Evolutionary conservation across 2,888 invertebrate genomes (phyloP).

Genomic region (Melipona bicolor): DNA sequence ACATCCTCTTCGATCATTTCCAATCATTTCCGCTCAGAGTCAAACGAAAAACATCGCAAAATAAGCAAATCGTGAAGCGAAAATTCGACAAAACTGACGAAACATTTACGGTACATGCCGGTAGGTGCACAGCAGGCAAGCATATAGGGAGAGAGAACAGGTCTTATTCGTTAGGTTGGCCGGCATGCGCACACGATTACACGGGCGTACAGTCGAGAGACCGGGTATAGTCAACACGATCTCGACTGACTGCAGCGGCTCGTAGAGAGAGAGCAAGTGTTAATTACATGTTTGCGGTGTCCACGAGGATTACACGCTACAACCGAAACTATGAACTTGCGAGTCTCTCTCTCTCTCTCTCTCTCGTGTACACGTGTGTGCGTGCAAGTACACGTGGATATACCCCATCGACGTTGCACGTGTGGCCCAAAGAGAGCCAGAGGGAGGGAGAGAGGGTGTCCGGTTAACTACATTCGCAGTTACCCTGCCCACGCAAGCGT

Average conservation of each 20-base stretch:
- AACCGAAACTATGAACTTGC: conserved; percentile 82
- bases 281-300: conserved; percentile 84
- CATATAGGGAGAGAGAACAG: not conserved
- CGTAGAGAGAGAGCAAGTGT: conserved; percentile 80
- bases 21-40: too few species aligned
- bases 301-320: conserved; percentile 83
- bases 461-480: conserved; percentile 54
- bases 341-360: conserved; percentile 33
- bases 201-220: conserved; percentile 42
- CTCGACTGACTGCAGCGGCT: conserved; percentile 62
- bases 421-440: not conserved
- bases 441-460: conserved; percentile 10
- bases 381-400: conserved; percentile 24
- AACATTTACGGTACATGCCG: conserved; percentile 21
- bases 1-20: too few species aligned
- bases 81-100: not conserved
- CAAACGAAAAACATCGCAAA: not conserved
- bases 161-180: conserved; percentile 44
- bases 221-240: conserved; percentile 63
- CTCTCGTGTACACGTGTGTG: not conserved
- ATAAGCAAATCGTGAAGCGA: not conserved
- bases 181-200: conserved; percentile 65
- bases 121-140: too few species aligned
- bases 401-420: conserved; percentile 11
- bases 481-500: conserved; percentile 49